Evolutionary conservation across 1,140 invertebrate genomes (phyloP), one percentile per base, ranked within the genome.

Genomic region (Drosophila seguyi): DNA sequence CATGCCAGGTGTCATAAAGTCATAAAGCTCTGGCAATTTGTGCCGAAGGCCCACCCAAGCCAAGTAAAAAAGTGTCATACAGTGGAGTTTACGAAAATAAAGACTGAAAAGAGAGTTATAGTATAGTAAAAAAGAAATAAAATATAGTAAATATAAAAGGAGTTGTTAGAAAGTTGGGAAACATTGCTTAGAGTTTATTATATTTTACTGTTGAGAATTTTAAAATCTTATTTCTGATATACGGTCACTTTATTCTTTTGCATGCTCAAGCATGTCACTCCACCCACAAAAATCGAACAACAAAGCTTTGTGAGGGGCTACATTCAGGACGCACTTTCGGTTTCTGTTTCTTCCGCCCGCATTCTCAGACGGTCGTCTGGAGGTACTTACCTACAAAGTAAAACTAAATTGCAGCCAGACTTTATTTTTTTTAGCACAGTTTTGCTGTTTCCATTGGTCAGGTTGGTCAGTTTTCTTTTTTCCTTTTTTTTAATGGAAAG

Each of bases 331-430:
- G 79, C 79, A 73, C 79, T 81, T 73, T 81, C 66, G 57, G 73
- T 81, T 58, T 71, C 48, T 22, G 48, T 65, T 18, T 53, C 57
- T 52, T 58, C 52, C 66, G 55, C 67, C 73, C 67, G 81, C 81
- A 84, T 85, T 85, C 72, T 85, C 77, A 85, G 81, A 81, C 81
- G 61, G 80, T 53, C 63, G 53, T 41, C 25, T 44, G 50, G 50
- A 27, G 4, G 22, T 48, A 68, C 42, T 39, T 20, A 27, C 20
- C 3, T n/a, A 31, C n/a, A 29, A 62, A 27, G n/a, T 39, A 18
- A 31, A 31, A 8, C 13, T 11, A 61, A 52, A 27, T 29, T 7
- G 50, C 53, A 58, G 45, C 18, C 31, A 38, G 55, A 36, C 18
- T 72, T 50, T 11, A 2, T 11, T 34, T 62, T 44, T 42, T 53